phyloP scores from a whole-genome alignment of 2,797 vertebrate genomes.

The Sandelia bainsii region DNA sequence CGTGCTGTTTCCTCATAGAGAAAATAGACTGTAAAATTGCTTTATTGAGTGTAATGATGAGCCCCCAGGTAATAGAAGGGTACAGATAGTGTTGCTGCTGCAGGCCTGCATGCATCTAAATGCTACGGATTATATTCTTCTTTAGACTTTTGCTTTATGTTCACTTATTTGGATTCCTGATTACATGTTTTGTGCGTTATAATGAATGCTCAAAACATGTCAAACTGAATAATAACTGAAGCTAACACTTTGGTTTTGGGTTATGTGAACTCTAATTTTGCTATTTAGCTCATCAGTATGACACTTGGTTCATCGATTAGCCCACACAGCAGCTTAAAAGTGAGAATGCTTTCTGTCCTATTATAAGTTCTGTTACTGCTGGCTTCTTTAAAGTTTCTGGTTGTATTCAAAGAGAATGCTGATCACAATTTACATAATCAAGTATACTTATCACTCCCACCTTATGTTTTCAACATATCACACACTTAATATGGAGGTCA shows the following conservation, averaged over 20 bases:
- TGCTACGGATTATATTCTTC: slow-evolving; percentile 42
- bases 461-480: slow-evolving; percentile 22
- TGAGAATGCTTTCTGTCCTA: neutral
- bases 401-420: neutral
- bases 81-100: slow-evolving; percentile 36
- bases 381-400: slow-evolving; percentile 3
- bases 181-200: slow-evolving; percentile 28
- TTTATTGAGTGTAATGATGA: slow-evolving; percentile 83
- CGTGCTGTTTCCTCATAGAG: slow-evolving; percentile 62
- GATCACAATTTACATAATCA: slow-evolving; percentile 3
- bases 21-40: slow-evolving; percentile 84
- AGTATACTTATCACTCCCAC: neutral
- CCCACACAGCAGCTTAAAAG: neutral
- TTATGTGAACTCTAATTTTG: neutral
- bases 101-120: slow-evolving; percentile 58
- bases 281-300: slow-evolving; percentile 15
- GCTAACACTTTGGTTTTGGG: too few species aligned
- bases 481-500: slow-evolving; percentile 31
- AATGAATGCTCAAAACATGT: slow-evolving; percentile 12
- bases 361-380: neutral
- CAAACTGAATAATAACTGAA: too few species aligned
- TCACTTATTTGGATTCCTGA: slow-evolving; percentile 21
- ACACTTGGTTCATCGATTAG: slow-evolving; percentile 8
- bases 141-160: slow-evolving; percentile 35
- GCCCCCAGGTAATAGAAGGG: slow-evolving; percentile 72